These are phyloP conservation scores for Crotalus helleri DNA, from an alignment of 2,113 vertebrate genomes.

Conservation along the genomic window DNA sequence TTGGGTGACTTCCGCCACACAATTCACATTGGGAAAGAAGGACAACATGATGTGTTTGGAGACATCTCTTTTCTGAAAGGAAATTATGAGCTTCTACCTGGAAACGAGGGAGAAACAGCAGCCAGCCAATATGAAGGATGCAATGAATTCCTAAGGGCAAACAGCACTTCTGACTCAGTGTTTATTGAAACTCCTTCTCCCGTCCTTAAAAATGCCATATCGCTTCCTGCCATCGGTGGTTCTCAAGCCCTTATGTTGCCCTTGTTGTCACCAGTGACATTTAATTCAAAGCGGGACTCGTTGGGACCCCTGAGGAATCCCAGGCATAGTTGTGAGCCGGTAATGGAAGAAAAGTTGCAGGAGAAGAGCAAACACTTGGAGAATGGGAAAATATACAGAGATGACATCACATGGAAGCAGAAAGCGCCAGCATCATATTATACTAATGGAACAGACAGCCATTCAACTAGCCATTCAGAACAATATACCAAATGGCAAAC, in stretches of 20 bases:
- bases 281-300: slow-evolving; percentile 80
- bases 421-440: slow-evolving; percentile 69
- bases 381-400: slow-evolving; percentile 71
- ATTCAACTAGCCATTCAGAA: slow-evolving; percentile 79
- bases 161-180: slow-evolving; percentile 91
- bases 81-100: slow-evolving; percentile 91
- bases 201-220: slow-evolving; percentile 97
- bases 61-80: slow-evolving; percentile 98
- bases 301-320: slow-evolving; percentile 73
- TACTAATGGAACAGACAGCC: slow-evolving; percentile 75
- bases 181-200: slow-evolving; percentile 90
- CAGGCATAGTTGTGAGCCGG: slow-evolving; percentile 74
- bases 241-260: slow-evolving; percentile 92
- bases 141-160: slow-evolving; percentile 85
- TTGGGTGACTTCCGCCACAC: slow-evolving; percentile 98
- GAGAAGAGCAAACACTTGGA: slow-evolving; percentile 71
- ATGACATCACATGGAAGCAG: slow-evolving; percentile 70
- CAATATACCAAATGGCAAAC: slow-evolving; percentile 84
- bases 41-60: slow-evolving; percentile 91
- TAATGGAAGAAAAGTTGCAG: slow-evolving; percentile 74
- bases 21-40: slow-evolving; percentile 94
- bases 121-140: slow-evolving; percentile 75
- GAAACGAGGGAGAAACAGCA: slow-evolving; percentile 73
- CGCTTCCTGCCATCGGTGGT: slow-evolving; percentile 91
- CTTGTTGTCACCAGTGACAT: slow-evolving; percentile 80